phyloP scores from a whole-genome alignment of 1,140 invertebrate genomes.

The silkworm (Bombyx mori) region ASM3026992v2 NC_085116.1:3083501-3084000 shows the following conservation, averaged over 20 bases:
- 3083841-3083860: too few species aligned
- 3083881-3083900: too few species aligned
- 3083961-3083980: too few species aligned
- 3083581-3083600: slow-evolving; percentile 67
- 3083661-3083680: slow-evolving; percentile 54
- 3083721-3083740: slow-evolving; percentile 60
- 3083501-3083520: slow-evolving; percentile 69
- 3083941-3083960: too few species aligned
- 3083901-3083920: too few species aligned
- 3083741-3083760: slow-evolving; percentile 69
- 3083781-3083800: slow-evolving; percentile 19
- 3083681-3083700: slow-evolving; percentile 50
- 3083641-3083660: slow-evolving; percentile 62
- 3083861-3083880: too few species aligned
- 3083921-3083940: too few species aligned
- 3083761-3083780: slow-evolving; percentile 69
- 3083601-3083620: slow-evolving; percentile 59
- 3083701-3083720: slow-evolving; percentile 56
- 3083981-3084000: too few species aligned
- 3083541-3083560: slow-evolving; percentile 47
- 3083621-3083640: slow-evolving; percentile 59
- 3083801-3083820: too few species aligned
- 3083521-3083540: slow-evolving; percentile 65
- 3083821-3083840: too few species aligned
- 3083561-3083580: slow-evolving; percentile 51